Evolutionary conservation across 2,113 vertebrate species (phyloP).

Genomic region (Serilophus lunatus): DNA sequence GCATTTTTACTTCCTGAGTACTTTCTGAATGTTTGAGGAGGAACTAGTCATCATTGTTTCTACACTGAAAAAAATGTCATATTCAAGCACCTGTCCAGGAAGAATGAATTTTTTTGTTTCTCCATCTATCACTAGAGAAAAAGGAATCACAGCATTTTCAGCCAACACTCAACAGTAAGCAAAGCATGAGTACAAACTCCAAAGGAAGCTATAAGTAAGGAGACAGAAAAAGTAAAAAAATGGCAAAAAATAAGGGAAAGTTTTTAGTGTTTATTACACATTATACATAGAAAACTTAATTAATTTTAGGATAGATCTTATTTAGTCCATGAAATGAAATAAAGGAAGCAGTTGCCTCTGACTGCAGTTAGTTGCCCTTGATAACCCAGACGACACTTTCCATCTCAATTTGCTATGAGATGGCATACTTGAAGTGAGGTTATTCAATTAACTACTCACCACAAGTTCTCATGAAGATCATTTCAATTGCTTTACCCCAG

Average conservation of each 20-base stretch:
- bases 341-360: background rate
- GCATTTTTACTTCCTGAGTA: background rate
- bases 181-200: background rate
- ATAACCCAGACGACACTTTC: background rate
- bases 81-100: background rate
- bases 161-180: background rate
- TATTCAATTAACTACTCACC: background rate
- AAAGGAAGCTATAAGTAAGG: background rate
- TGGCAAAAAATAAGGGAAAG: background rate
- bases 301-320: background rate
- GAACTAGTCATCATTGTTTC: background rate
- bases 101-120: background rate
- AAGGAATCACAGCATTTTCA: background rate
- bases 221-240: background rate
- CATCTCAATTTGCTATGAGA: background rate
- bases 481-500: background rate
- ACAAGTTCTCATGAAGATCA: background rate
- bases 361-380: background rate
- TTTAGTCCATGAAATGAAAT: background rate
- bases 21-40: background rate
- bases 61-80: background rate
- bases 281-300: background rate
- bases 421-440: background rate
- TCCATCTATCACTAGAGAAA: background rate
- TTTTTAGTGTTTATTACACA: background rate